Conservation (phyloP, 2,888 invertebrate species). For the Platycheirus rosarum region DNA sequence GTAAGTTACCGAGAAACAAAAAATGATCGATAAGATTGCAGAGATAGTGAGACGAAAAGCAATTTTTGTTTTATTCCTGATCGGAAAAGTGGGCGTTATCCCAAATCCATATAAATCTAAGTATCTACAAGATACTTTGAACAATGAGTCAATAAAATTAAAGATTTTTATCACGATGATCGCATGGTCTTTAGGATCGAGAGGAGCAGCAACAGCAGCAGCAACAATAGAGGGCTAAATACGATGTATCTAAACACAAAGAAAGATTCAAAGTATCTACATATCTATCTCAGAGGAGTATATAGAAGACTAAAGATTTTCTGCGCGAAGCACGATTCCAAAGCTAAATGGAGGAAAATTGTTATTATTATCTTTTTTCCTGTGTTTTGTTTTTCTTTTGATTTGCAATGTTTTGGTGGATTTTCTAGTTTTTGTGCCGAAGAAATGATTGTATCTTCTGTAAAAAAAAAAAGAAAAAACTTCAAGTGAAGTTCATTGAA, state of each 20-base stretch:
- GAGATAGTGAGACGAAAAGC: constrained; percentile 17
- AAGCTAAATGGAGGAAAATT: constrained; percentile 69
- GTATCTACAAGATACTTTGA: constrained; percentile 17
- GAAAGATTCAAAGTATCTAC: constrained; percentile 13
- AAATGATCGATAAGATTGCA: constrained; percentile 31
- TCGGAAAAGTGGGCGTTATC: constrained; percentile 50
- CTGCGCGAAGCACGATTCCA: constrained; percentile 51
- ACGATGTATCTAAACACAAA: no score
- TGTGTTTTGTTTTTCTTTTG: constrained; percentile 20
- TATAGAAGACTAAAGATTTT: constrained; percentile 16
- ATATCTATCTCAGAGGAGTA: background rate
- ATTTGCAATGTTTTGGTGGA: constrained; percentile 2
- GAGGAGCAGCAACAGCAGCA: background rate
- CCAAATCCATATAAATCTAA: constrained; percentile 24
- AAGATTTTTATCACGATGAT: constrained; percentile 66
- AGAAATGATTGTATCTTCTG: constrained; percentile 48
- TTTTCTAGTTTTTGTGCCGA: constrained; percentile 6
- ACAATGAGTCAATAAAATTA: constrained; percentile 69
- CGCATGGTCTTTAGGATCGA: constrained; percentile 28
- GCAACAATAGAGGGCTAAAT: background rate
- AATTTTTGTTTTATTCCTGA: constrained; percentile 4
- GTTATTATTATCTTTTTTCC: constrained; percentile 64
- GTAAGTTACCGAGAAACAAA: constrained; percentile 22
- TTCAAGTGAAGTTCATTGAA: constrained; percentile 62
- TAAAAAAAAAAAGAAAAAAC: background rate